phyloP scores from a whole-genome alignment of 2,888 invertebrate species.

The Nycteola revayana region DNA sequence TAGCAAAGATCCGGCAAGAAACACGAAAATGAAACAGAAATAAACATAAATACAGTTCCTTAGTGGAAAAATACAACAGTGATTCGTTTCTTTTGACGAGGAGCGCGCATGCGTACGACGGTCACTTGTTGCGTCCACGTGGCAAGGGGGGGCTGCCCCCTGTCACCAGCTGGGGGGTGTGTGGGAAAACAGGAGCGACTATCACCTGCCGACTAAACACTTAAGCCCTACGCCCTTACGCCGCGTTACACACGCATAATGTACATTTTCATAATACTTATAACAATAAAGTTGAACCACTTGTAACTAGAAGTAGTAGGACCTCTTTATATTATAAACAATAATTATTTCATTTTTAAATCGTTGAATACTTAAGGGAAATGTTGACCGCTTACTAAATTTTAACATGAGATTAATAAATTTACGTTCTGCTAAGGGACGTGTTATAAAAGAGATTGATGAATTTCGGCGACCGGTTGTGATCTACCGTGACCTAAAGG shows the following conservation, averaged over 20 bases:
- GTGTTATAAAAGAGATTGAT: too few relatives aligned
- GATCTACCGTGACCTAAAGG: too few relatives aligned
- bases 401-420: too few relatives aligned
- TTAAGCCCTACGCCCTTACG: constrained; percentile 18
- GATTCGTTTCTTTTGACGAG: constrained; percentile 35
- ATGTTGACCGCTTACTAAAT: too few relatives aligned
- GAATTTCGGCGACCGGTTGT: too few relatives aligned
- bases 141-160: constrained; percentile 30
- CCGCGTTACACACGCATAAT: constrained; percentile 15
- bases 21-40: too few relatives aligned
- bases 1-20: too few relatives aligned
- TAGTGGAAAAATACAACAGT: constrained; percentile 64
- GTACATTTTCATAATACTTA: constrained; percentile 6
- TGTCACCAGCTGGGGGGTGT: constrained; percentile 22
- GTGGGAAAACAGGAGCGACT: constrained; percentile 42
- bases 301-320: too few relatives aligned
- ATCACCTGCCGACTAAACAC: constrained; percentile 43
- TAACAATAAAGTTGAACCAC: constrained; percentile 7
- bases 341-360: too few relatives aligned
- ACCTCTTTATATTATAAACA: too few relatives aligned
- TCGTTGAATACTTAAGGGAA: too few relatives aligned
- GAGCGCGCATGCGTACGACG: constrained; percentile 54
- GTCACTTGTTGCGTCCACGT: constrained; percentile 75
- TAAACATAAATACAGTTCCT: neutral
- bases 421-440: too few relatives aligned